Conservation (phyloP, 2,888 invertebrate genomes). For the Acleris sparsana region DNA sequence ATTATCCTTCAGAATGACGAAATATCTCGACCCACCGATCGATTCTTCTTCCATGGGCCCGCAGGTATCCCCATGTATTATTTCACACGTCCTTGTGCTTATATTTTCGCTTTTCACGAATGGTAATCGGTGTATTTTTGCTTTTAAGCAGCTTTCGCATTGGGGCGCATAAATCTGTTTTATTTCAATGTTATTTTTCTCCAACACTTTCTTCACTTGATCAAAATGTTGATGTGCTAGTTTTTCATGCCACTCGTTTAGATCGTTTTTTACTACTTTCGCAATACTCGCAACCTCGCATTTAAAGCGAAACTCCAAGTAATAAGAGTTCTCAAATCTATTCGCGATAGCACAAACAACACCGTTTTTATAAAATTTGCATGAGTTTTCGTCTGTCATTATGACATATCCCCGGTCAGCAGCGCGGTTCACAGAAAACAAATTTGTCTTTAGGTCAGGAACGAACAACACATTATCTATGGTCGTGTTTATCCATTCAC, state of each 20-base stretch:
- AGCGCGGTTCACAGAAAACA: constrained; percentile 41
- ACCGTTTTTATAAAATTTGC: too few relatives aligned
- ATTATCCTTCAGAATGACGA: constrained; percentile 38
- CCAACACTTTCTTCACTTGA: constrained; percentile 29
- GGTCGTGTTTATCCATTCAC: too few relatives aligned
- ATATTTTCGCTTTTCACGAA: constrained; percentile 39
- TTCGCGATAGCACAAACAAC: too few relatives aligned
- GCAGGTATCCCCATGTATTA: constrained; percentile 43
- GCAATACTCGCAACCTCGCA: too few relatives aligned
- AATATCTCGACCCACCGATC: constrained; percentile 38
- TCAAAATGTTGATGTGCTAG: constrained; percentile 35
- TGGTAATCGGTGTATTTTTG: constrained; percentile 41
- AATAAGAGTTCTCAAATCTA: too few relatives aligned
- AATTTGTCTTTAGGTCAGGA: constrained; percentile 41
- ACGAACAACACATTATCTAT: constrained; percentile 44
- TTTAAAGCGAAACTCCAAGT: too few relatives aligned
- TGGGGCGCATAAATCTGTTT: too few relatives aligned
- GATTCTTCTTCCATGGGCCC: constrained; percentile 43
- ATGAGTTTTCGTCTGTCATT: too few relatives aligned
- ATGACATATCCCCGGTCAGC: constrained; percentile 42
- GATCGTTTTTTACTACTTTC: too few relatives aligned
- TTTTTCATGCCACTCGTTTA: constrained; percentile 40
- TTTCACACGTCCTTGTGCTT: constrained; percentile 38
- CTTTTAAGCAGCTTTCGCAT: constrained; percentile 41
- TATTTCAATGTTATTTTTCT: too few relatives aligned